Evolutionary conservation across 2,797 vertebrate genomes (phyloP).

Genomic region (Tangara arthus): DNA sequence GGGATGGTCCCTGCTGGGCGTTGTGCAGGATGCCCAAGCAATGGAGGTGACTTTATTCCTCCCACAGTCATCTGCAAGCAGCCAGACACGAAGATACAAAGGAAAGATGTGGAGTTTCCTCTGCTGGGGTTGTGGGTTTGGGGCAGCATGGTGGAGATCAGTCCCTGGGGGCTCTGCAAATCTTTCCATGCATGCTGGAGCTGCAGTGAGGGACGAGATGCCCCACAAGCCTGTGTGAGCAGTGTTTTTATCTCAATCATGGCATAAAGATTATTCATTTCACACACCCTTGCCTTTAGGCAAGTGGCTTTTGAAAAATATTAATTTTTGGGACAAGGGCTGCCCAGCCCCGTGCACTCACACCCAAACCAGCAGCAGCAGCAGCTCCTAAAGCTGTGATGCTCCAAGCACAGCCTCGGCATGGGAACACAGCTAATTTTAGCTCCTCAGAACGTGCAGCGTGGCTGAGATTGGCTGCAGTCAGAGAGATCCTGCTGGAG

Average conservation of each 20-base stretch:
- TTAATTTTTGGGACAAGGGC: background rate
- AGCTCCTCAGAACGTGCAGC: background rate
- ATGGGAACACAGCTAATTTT: background rate
- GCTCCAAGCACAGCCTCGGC: background rate
- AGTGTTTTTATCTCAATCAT: fast-evolving
- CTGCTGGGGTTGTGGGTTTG: background rate
- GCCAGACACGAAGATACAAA: fast-evolving
- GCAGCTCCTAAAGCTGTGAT: fast-evolving
- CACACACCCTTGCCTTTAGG: background rate
- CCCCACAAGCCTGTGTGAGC: background rate
- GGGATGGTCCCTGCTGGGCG: background rate
- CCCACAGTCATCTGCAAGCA: background rate
- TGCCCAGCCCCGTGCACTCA: background rate
- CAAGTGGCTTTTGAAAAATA: background rate
- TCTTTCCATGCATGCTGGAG: background rate
- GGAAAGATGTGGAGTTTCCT: background rate
- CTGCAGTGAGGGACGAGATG: background rate
- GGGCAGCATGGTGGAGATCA: background rate
- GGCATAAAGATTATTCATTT: background rate
- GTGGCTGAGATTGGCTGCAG: background rate
- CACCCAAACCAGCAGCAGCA: background rate
- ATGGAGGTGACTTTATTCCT: background rate
- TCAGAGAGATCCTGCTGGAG: background rate
- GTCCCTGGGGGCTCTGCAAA: background rate
- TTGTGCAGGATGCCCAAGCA: background rate